A percentile compares a stretch with the other conserved stretches of the same genome.
Evolutionary conservation across 2,113 vertebrate genomes (phyloP).

Genomic region (Bolborhynchus lineola): DNA sequence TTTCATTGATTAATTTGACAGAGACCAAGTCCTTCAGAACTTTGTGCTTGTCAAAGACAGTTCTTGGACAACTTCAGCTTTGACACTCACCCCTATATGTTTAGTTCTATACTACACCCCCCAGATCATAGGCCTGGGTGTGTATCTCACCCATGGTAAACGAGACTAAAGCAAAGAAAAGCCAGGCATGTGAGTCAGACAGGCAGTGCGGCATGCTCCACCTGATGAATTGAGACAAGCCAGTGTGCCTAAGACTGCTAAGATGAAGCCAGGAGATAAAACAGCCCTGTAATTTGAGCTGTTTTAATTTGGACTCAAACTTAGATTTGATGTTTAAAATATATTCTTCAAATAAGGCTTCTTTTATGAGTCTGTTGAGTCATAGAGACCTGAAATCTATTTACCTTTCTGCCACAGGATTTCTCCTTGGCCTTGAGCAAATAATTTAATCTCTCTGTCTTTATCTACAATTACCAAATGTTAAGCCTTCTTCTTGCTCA

Average conservation of each 20-base stretch:
- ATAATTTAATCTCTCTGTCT: background rate
- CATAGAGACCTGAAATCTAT: background rate
- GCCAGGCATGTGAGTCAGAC: background rate
- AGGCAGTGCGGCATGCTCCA: background rate
- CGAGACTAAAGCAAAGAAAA: background rate
- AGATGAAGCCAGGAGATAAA: conserved; percentile 43
- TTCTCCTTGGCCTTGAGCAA: background rate
- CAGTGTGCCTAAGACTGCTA: background rate
- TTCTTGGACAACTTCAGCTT: background rate
- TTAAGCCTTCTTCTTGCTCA: background rate
- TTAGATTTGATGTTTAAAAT: conserved; percentile 39
- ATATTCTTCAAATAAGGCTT: background rate
- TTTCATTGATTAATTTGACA: background rate
- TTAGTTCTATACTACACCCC: background rate
- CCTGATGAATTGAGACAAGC: conserved; percentile 38
- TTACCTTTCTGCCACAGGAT: conserved; percentile 7
- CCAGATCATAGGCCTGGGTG: background rate
- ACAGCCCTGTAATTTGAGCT: conserved; percentile 21
- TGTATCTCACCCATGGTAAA: background rate
- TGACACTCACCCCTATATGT: background rate
- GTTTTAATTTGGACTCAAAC: conserved; percentile 2
- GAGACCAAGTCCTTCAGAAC: background rate
- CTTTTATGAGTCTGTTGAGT: conserved; percentile 20
- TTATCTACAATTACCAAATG: conserved; percentile 1
- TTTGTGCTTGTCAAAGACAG: background rate